A percentile compares a stretch with the other conserved stretches of the same genome.
Evolutionary conservation across 2,888 invertebrate genomes (phyloP).

Genomic region (Altica lythri): DNA sequence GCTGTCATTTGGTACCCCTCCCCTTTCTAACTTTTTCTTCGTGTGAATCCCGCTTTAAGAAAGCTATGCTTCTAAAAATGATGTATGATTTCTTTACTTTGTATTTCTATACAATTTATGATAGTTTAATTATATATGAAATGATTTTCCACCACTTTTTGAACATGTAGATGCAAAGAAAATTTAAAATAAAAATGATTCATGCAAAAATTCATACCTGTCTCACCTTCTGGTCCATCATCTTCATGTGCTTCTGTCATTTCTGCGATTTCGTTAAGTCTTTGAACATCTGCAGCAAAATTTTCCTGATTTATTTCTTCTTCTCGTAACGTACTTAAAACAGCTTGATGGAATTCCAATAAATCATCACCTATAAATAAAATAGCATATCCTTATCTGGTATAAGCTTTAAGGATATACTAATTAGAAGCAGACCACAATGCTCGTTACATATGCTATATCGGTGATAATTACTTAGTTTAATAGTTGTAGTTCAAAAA

Average conservation of each 20-base stretch:
- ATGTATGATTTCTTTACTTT: background rate
- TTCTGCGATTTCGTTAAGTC: constrained; percentile 73
- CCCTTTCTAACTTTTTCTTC: too few species aligned
- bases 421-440: too few species aligned
- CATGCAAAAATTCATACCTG: constrained; percentile 60
- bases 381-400: too few species aligned
- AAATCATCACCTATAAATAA: constrained; percentile 73
- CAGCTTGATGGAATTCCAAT: constrained; percentile 89
- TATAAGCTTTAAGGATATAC: too few species aligned
- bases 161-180: constrained; percentile 30
- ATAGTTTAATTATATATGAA: too few species aligned
- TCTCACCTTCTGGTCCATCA: constrained; percentile 64
- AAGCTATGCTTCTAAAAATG: too few species aligned
- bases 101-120: too few species aligned
- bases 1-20: too few species aligned
- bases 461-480: too few species aligned
- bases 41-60: too few species aligned
- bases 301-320: constrained; percentile 65
- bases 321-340: constrained; percentile 67
- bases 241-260: constrained; percentile 74
- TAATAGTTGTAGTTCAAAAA: too few species aligned
- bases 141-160: constrained; percentile 24
- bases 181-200: constrained; percentile 14
- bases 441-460: too few species aligned
- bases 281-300: constrained; percentile 70